A percentile compares a stretch with the other conserved stretches of the same genome.
phyloP scores from a whole-genome alignment of 1,140 invertebrate genomes.

The Drosophila pseudoobscura region DNA sequence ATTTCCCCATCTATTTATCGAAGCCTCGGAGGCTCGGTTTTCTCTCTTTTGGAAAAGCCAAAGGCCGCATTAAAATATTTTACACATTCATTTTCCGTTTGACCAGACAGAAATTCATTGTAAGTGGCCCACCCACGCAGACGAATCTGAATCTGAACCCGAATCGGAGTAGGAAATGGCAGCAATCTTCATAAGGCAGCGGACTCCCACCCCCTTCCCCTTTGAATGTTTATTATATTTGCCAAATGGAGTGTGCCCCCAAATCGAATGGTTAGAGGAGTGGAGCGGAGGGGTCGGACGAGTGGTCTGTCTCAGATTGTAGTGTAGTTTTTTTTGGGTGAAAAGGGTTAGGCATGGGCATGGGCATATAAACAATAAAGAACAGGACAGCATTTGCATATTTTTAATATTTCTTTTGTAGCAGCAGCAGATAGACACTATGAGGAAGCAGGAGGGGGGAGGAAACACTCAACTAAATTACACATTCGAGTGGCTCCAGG shows the following conservation, averaged over 20 bases:
- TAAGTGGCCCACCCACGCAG: slow-evolving; percentile 40
- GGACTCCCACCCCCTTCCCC: neutral
- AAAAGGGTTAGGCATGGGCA: slow-evolving; percentile 57
- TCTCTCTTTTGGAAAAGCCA: slow-evolving; percentile 13
- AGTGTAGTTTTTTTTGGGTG: slow-evolving; percentile 48
- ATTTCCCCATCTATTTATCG: slow-evolving; percentile 24
- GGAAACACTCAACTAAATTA: slow-evolving; percentile 79
- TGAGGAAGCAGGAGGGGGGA: slow-evolving; percentile 23
- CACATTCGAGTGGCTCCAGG: slow-evolving; percentile 53
- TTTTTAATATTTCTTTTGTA: slow-evolving; percentile 73
- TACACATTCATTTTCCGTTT: slow-evolving; percentile 66
- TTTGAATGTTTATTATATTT: slow-evolving; percentile 76
- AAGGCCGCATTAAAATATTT: slow-evolving; percentile 76
- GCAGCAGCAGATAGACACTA: slow-evolving; percentile 6
- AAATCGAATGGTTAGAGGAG: neutral
- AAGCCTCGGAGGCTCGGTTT: neutral
- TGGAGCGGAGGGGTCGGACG: neutral
- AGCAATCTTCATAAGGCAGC: neutral
- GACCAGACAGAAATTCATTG: slow-evolving; percentile 56
- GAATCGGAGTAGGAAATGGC: no score
- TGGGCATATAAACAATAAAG: slow-evolving; percentile 57
- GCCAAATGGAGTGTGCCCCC: slow-evolving; percentile 66
- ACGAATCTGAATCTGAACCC: slow-evolving; percentile 7
- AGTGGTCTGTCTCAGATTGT: slow-evolving; percentile 25
- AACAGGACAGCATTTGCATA: slow-evolving; percentile 72